phyloP scores from a whole-genome alignment of 2,797 vertebrate genomes.

The Schizopygopsis pylzovi region DNA sequence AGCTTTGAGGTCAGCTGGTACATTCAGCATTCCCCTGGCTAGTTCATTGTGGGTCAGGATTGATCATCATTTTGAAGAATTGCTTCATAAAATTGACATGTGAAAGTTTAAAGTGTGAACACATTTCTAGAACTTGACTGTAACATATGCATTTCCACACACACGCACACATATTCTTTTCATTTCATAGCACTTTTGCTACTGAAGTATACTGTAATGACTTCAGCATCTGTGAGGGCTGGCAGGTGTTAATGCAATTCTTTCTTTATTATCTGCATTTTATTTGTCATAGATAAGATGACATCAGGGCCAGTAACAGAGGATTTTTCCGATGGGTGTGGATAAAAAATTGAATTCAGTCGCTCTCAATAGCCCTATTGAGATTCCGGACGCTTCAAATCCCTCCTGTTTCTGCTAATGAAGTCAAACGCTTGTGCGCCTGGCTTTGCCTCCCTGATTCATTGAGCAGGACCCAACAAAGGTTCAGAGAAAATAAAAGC shows the following conservation, averaged over 20 bases:
- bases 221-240: constrained; percentile 51
- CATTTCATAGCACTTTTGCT: constrained; percentile 39
- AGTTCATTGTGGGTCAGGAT: not conserved
- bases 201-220: constrained; percentile 36
- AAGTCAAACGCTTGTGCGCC: constrained; percentile 58
- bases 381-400: constrained; percentile 56
- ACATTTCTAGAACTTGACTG: not conserved
- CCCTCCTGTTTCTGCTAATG: constrained; percentile 49
- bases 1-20: constrained; percentile 30
- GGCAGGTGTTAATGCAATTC: constrained; percentile 53
- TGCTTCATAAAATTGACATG: not conserved
- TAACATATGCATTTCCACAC: not conserved
- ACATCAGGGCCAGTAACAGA: constrained; percentile 48
- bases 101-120: constrained; percentile 11
- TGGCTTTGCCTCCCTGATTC: constrained; percentile 61
- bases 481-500: constrained; percentile 54
- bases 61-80: not conserved
- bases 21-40: constrained; percentile 1
- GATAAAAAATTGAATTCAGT: constrained; percentile 51
- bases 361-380: constrained; percentile 47
- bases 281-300: constrained; percentile 59
- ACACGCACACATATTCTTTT: constrained; percentile 38
- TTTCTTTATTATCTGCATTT: constrained; percentile 52
- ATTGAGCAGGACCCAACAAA: constrained; percentile 60
- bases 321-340: constrained; percentile 46